These are phyloP conservation scores for Pyrochroa serraticornis DNA, from an alignment of 2,888 invertebrate genomes.

Conservation along the genomic window DNA sequence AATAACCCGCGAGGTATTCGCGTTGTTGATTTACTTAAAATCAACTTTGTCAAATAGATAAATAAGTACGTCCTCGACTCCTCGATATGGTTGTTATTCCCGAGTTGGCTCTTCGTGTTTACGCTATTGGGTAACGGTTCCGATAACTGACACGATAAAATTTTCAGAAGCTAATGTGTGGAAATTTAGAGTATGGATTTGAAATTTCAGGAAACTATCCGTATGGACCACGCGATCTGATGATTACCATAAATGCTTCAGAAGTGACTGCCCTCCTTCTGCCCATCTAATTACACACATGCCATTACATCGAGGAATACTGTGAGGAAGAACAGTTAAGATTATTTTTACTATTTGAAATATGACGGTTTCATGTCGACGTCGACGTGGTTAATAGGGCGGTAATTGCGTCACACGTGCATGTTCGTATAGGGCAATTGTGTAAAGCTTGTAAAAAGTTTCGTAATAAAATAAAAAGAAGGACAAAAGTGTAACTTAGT, in stretches of 20 bases:
- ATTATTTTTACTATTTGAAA: slow-evolving; percentile 2
- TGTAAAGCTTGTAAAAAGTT: slow-evolving; percentile 25
- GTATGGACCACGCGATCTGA: slow-evolving; percentile 36
- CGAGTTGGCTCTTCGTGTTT: too few relatives aligned
- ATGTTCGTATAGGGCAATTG: background rate
- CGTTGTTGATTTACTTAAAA: too few relatives aligned
- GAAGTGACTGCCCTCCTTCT: slow-evolving; percentile 21
- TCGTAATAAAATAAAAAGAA: slow-evolving; percentile 39
- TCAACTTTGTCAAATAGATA: too few relatives aligned
- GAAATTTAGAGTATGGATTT: slow-evolving; percentile 19
- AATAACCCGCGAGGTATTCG: too few relatives aligned
- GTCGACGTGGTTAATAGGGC: slow-evolving; percentile 12
- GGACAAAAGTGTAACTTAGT: slow-evolving; percentile 36
- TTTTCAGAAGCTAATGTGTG: slow-evolving; percentile 14
- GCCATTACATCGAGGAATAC: background rate
- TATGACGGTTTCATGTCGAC: background rate
- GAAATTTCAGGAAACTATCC: slow-evolving; percentile 20
- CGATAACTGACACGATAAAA: slow-evolving; percentile 4
- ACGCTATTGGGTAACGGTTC: too few relatives aligned
- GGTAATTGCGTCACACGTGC: slow-evolving; percentile 8
- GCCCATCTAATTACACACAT: slow-evolving; percentile 7
- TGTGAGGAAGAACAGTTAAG: slow-evolving; percentile 1
- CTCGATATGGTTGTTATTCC: too few relatives aligned
- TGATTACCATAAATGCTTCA: slow-evolving; percentile 33
- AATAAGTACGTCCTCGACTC: too few relatives aligned